Evolutionary conservation across 2,888 invertebrate species (phyloP).

Genomic region (Agonopterix heracliana): DNA sequence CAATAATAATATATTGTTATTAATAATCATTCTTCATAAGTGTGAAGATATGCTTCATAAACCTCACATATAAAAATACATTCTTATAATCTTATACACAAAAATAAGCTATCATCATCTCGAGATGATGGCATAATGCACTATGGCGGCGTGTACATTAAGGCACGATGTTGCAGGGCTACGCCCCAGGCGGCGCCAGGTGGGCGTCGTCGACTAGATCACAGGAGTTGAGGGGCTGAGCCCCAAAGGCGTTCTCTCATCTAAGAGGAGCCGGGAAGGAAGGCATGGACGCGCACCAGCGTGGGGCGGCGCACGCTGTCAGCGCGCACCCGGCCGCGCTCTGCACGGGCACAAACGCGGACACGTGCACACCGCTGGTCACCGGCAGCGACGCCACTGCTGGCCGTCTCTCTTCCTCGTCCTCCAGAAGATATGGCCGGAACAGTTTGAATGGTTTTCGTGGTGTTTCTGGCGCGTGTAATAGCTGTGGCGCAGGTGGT

Average conservation of each 20-base stretch:
- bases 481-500: slow-evolving; percentile 46
- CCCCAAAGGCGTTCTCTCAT: slow-evolving; percentile 61
- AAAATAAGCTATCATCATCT: slow-evolving; percentile 68
- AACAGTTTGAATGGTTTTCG: slow-evolving; percentile 84
- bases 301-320: slow-evolving; percentile 58
- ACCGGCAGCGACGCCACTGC: slow-evolving; percentile 55
- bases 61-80: slow-evolving; percentile 74
- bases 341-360: slow-evolving; percentile 68
- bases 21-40: slow-evolving; percentile 65
- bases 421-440: slow-evolving; percentile 84
- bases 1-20: slow-evolving; percentile 46
- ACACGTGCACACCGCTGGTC: slow-evolving; percentile 52
- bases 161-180: slow-evolving; percentile 70
- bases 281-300: slow-evolving; percentile 82
- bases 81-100: slow-evolving; percentile 64
- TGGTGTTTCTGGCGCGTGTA: slow-evolving; percentile 43
- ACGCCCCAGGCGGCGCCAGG: slow-evolving; percentile 71
- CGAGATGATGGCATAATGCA: slow-evolving; percentile 66
- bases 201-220: slow-evolving; percentile 73
- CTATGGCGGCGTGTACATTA: slow-evolving; percentile 71
- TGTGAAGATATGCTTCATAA: slow-evolving; percentile 65
- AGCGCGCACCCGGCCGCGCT: slow-evolving; percentile 59
- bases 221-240: slow-evolving; percentile 57
- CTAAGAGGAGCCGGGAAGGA: slow-evolving; percentile 69
- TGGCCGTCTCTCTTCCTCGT: slow-evolving; percentile 68